Evolutionary conservation across 2,113 vertebrate species (phyloP).

Genomic region (Clupea harengus): DNA sequence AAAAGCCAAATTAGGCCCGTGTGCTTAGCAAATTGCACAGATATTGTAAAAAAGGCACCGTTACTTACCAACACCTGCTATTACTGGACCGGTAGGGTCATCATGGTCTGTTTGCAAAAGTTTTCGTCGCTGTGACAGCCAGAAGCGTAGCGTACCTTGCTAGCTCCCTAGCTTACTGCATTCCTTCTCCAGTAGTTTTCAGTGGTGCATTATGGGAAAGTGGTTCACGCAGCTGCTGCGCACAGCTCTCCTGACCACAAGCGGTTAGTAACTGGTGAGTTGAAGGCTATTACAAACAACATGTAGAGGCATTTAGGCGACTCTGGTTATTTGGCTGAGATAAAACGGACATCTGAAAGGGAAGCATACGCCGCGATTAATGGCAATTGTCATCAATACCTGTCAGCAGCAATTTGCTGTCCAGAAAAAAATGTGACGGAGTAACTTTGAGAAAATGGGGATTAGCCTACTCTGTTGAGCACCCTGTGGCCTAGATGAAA

Average conservation of each 20-base stretch:
- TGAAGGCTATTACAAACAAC: neutral
- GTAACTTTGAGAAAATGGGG: too few species aligned
- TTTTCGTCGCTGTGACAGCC: slow-evolving; percentile 51
- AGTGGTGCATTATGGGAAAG: slow-evolving; percentile 48
- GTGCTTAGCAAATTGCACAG: neutral
- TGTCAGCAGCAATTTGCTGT: too few species aligned
- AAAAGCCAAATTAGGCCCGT: neutral
- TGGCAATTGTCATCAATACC: too few species aligned
- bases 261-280: neutral
- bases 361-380: too few species aligned
- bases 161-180: slow-evolving; percentile 33
- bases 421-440: too few species aligned
- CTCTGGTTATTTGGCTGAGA: neutral
- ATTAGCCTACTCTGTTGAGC: too few species aligned
- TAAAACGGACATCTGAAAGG: too few species aligned
- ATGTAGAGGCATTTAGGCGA: neutral
- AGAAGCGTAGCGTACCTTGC: slow-evolving; percentile 25
- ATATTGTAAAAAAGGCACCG: neutral
- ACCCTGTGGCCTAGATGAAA: too few species aligned
- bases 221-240: neutral
- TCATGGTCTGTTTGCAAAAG: slow-evolving; percentile 47
- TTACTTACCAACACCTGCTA: slow-evolving; percentile 25
- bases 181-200: slow-evolving; percentile 34
- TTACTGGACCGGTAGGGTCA: slow-evolving; percentile 1
- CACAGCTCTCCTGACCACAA: neutral